Base-by-base conservation (phyloP, 2,888 invertebrate species). In the Chesias legatella region DNA sequence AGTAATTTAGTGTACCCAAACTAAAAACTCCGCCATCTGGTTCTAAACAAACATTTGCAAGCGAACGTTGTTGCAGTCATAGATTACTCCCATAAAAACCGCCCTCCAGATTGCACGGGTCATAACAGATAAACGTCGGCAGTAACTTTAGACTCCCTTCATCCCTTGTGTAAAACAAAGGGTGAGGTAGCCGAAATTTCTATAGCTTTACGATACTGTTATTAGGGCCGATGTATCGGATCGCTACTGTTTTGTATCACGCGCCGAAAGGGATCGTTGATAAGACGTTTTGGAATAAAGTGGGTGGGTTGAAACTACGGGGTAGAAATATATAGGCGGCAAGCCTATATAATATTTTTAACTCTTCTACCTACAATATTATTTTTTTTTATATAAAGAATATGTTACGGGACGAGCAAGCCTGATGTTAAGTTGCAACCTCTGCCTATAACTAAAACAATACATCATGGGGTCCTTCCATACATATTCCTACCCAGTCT, bases 51-150 rank as follows among this genome's bases (percentile, higher is more conserved):
- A 37, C 39, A 48, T 45, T 43, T 31, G 33, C 35, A 52, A 32
- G 46, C 55, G 48, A 53, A 44, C 60, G 60, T 59, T 56, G 51
- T 37, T 67, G 66, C 68, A 60, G 58, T 61, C 62, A 66, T 73
- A 76, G 69, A 75, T 75, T 70, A 74, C 63, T 56, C 43, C 67
- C 65, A 67, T 66, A 70, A 63, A 58, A 56, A 58, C 47, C 41
- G 21, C 60, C 60, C 61, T 54, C 62, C 72, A 76, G 74, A 78
- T 79, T 79, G 79, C 77, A 73, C 61, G 72, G 73, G 68, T 78
- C 79, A 79, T 79, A 79, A 78, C 73, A 77, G 79, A 79, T 79
- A 79, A 79, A 79, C 76, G 75, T 51, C 56, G 68, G 63, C 61
- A 65, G 79, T 79, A 77, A 73, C 72, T 79, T 71, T 67, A 68